Conservation (phyloP, 1,140 invertebrate species). For the Drosophila nikananu region DNA sequence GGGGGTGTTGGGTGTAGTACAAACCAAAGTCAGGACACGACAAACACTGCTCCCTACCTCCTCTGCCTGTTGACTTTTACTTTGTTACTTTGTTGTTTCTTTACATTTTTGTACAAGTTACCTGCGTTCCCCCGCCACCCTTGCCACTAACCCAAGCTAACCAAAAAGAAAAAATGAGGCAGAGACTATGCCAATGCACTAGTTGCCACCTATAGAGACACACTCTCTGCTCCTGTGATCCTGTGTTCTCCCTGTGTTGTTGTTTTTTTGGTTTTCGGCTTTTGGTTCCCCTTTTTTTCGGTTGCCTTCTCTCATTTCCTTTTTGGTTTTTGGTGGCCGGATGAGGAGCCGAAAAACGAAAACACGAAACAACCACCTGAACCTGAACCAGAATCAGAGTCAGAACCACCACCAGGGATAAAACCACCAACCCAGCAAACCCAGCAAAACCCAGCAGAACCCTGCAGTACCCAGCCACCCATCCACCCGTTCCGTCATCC, state of each 20-base stretch:
- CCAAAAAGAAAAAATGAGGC: constrained; percentile 40
- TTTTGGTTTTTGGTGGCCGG: constrained; percentile 36
- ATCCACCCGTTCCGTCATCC: constrained; percentile 77
- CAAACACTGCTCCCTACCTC: constrained; percentile 56
- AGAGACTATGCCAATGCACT: constrained; percentile 49
- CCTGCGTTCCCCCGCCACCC: constrained; percentile 33
- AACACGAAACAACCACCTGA: constrained; percentile 47
- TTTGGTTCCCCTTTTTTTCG: constrained; percentile 20
- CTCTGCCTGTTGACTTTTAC: constrained; percentile 38
- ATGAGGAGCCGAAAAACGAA: constrained; percentile 31
- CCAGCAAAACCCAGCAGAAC: constrained; percentile 5
- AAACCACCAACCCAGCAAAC: constrained; percentile 24
- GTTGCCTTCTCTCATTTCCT: constrained; percentile 25
- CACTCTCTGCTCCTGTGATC: constrained; percentile 1
- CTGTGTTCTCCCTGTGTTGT: constrained; percentile 14
- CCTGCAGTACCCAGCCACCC: constrained; percentile 43
- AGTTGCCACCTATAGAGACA: constrained; percentile 50
- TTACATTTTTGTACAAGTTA: constrained; percentile 27
- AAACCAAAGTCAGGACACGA: constrained; percentile 59
- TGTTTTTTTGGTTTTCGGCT: constrained; percentile 9
- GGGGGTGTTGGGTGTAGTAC: not conserved
- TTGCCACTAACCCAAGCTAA: constrained; percentile 20
- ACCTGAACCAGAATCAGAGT: constrained; percentile 21
- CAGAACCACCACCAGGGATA: constrained; percentile 26
- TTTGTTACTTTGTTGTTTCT: constrained; percentile 12